These are phyloP conservation scores for Discoglossus pictus DNA, from an alignment of 2,797 vertebrate species.

Conservation along the genomic window DNA sequence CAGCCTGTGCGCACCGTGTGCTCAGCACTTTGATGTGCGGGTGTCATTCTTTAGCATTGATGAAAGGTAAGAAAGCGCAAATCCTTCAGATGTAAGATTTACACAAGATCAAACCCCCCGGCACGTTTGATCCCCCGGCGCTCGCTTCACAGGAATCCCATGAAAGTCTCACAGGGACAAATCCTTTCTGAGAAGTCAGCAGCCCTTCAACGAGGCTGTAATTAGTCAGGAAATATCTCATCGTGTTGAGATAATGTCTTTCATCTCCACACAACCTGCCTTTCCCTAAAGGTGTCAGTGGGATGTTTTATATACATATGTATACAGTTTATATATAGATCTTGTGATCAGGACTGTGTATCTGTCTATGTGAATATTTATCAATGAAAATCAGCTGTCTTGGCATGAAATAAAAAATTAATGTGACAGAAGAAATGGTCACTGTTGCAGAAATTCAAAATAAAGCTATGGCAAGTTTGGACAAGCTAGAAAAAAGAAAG, in stretches of 20 bases:
- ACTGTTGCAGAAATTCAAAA: too few relatives aligned
- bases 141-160: constrained; percentile 35
- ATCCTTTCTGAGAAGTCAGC: constrained; percentile 41
- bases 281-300: constrained; percentile 36
- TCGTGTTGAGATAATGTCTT: constrained; percentile 37
- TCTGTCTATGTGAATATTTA: too few relatives aligned
- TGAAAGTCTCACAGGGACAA: constrained; percentile 36
- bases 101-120: constrained; percentile 47
- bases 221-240: constrained; percentile 45
- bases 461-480: too few relatives aligned
- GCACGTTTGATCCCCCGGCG: constrained; percentile 35
- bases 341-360: too few relatives aligned
- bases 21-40: constrained; percentile 45
- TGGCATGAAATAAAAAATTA: too few relatives aligned
- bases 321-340: too few relatives aligned
- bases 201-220: constrained; percentile 33
- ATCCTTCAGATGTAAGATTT: constrained; percentile 51
- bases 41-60: constrained; percentile 40
- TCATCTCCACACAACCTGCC: constrained; percentile 25
- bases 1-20: constrained; percentile 28
- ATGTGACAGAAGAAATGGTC: too few relatives aligned
- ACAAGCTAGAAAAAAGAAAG: too few relatives aligned
- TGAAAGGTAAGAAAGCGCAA: constrained; percentile 45
- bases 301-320: too few relatives aligned
- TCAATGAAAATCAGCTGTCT: too few relatives aligned